phyloP scores from a whole-genome alignment of 1,140 invertebrate genomes.

The Heliothis virescens region DNA sequence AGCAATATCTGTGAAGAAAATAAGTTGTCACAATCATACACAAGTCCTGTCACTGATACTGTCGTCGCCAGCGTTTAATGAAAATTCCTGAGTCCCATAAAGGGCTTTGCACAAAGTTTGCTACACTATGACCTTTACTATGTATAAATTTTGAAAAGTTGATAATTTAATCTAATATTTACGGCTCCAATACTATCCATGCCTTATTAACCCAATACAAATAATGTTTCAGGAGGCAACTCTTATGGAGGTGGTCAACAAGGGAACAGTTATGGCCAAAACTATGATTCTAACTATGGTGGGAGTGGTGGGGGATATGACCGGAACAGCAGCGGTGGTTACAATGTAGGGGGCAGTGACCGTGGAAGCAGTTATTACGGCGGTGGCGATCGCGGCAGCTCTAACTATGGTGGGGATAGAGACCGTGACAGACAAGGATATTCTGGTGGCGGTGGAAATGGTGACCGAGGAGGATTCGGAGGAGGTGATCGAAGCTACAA shows the following conservation, averaged over 20 bases:
- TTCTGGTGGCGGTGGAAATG: constrained; percentile 60
- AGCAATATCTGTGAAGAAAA: too few relatives aligned
- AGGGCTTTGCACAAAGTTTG: too few relatives aligned
- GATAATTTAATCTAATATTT: too few relatives aligned
- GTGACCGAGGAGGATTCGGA: constrained; percentile 79
- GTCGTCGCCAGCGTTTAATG: too few relatives aligned
- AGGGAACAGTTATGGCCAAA: constrained; percentile 74
- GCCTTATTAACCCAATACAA: background rate
- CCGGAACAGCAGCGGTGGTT: constrained; percentile 72
- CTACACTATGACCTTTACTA: too few relatives aligned
- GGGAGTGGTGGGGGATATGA: constrained; percentile 70
- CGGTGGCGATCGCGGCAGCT: constrained; percentile 67
- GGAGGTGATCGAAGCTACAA: constrained; percentile 84
- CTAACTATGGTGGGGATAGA: constrained; percentile 72
- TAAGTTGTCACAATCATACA: background rate
- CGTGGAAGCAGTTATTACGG: constrained; percentile 71
- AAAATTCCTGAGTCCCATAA: too few relatives aligned
- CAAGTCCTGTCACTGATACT: too few relatives aligned
- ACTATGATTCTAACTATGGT: constrained; percentile 66
- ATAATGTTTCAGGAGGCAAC: constrained; percentile 59
- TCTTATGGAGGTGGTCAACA: constrained; percentile 66
- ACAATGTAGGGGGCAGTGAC: constrained; percentile 68
- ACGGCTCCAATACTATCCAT: too few relatives aligned
- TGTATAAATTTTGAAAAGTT: too few relatives aligned
- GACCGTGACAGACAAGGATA: constrained; percentile 73